Percentiles rank a stretch among this genome's conserved stretches.
phyloP scores from a whole-genome alignment of 2,888 invertebrate genomes.

The Heliconius cydno region DNA sequence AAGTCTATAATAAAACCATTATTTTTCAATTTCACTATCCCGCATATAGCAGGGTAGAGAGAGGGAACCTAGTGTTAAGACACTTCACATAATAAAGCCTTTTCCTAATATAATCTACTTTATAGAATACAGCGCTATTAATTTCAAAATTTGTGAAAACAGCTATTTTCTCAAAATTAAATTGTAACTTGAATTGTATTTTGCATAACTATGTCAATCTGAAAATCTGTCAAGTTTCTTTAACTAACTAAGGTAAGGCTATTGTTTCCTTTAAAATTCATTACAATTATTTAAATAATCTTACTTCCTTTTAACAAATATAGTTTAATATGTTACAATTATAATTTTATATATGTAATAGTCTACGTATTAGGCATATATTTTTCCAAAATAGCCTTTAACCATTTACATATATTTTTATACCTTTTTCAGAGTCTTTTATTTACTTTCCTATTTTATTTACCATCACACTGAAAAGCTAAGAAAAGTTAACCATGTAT shows the following conservation, averaged over 20 bases:
- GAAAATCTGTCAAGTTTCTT: conserved; percentile 2
- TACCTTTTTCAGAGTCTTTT: not conserved
- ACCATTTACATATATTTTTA: not conserved
- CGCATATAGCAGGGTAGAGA: too few relatives aligned
- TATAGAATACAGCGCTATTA: not conserved
- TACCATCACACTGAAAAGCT: not conserved
- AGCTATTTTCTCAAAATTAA: not conserved
- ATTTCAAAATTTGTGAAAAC: not conserved
- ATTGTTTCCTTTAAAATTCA: not conserved
- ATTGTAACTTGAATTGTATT: conserved; percentile 3
- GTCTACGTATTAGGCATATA: too few relatives aligned
- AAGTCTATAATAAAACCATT: too few relatives aligned
- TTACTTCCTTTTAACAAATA: not conserved
- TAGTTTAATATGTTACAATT: not conserved
- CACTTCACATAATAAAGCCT: too few relatives aligned
- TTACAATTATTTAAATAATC: not conserved
- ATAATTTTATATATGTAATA: not conserved
- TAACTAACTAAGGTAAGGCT: conserved; percentile 11
- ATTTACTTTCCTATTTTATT: not conserved
- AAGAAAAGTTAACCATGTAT: conserved; percentile 2
- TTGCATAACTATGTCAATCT: conserved; percentile 3
- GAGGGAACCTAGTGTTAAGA: too few relatives aligned
- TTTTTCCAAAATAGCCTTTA: not conserved
- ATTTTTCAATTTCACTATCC: too few relatives aligned
- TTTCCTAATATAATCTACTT: not conserved